Base-by-base conservation (phyloP, 1,140 invertebrate species). In the Hylaeus anthracinus region DNA sequence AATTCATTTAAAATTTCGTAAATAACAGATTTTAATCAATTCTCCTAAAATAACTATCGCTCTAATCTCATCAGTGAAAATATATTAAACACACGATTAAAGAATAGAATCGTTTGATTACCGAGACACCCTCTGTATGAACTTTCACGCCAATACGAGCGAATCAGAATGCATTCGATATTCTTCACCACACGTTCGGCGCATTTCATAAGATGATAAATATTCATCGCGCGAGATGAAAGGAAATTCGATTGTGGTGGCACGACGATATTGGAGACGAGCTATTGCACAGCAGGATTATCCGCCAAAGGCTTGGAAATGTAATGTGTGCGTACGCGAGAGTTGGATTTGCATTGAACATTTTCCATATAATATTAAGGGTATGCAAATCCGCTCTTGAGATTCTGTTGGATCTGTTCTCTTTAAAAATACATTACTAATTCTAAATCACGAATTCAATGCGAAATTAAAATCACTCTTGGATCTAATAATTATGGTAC, bases 201-300 rank as follows among this genome's bases (percentile, higher is more conserved):
- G 53, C 71, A 43, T 65, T 73, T 56, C 60, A 73, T 39, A 79
- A 79, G 77, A 79, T 73, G 43, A 79, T 79, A 66, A 79, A 79
- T 79, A 79, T 79, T 79, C 71, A 79, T 79, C n/a, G 41, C 9
- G 2, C 9, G 43, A n/a, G 70, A 66, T 65, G 70, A 79, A 79
- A 79, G 70, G 71, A 73, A 73, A 79, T 79, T 73, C 70, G 70
- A 79, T 79, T 79, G 41, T 39, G 60, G 4, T 2, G 14, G 39
- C 6, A 43, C 9, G 39, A 65, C 39, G 71, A 64, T 65, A 73
- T 73, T 72, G 61, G 48, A 39, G 41, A 26, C 41, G 60, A 15
- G 60, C 41, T 55, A 39, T 8, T 45, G n/a, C n/a, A 72, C 15
- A 43, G 5, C 39, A 43, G n/a, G 14, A 5, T 43, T 26, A 26